Conservation (phyloP, 2,888 invertebrate species). For the Oscheius sp. region DNA sequence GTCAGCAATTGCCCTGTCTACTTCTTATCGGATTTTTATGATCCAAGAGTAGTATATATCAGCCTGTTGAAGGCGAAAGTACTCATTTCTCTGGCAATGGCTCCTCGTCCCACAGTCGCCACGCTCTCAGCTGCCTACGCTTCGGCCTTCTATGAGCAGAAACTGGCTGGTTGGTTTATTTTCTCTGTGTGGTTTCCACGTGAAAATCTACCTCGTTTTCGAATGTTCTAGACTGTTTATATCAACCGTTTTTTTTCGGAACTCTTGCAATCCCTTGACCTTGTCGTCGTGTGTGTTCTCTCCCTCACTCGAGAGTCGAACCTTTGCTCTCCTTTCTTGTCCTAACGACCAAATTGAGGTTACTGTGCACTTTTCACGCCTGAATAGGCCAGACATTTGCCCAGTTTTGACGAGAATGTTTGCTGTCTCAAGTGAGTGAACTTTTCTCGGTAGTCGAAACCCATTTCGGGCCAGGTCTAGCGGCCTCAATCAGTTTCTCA, state of each 20-base stretch:
- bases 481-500: background rate
- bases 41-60: background rate
- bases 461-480: background rate
- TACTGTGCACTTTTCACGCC: no score
- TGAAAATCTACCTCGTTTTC: no score
- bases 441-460: background rate
- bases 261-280: no score
- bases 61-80: background rate
- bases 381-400: no score
- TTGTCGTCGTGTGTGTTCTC: no score
- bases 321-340: no score
- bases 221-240: no score
- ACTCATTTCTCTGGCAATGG: background rate
- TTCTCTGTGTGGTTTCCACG: background rate
- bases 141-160: background rate
- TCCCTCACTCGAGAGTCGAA: no score
- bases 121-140: background rate
- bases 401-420: no score
- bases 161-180: background rate
- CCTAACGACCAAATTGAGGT: no score
- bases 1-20: constrained; percentile 1
- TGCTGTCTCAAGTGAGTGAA: no score
- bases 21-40: constrained; percentile 2
- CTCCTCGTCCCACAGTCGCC: constrained; percentile 21
- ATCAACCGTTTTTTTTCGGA: no score